These are phyloP conservation scores for Eupithecia dodoneata DNA, from an alignment of 2,888 invertebrate genomes.

Conservation along the genomic window DNA sequence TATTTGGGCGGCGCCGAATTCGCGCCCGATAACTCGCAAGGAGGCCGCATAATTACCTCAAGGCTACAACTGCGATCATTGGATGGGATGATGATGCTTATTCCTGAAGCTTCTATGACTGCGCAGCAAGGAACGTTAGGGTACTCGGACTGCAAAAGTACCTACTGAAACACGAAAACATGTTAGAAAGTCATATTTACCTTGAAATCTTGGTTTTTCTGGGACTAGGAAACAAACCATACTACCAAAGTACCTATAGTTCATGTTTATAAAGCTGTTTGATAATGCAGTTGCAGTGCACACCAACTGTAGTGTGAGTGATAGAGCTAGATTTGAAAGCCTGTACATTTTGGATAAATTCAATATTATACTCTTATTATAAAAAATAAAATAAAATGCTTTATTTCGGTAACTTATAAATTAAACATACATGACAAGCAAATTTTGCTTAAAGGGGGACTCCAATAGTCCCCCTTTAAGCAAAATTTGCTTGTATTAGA, in stretches of 20 bases:
- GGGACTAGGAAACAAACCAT: not conserved
- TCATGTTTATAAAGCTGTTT: not conserved
- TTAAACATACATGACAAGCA: too few species aligned
- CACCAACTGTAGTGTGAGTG: not conserved
- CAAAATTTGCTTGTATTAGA: too few species aligned
- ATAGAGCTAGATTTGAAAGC: not conserved
- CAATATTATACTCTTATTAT: too few species aligned
- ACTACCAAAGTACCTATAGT: not conserved
- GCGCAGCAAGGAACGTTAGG: not conserved
- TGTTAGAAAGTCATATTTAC: not conserved
- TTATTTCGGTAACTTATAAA: too few species aligned
- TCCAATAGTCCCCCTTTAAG: too few species aligned
- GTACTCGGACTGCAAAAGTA: not conserved
- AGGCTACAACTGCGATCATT: not conserved
- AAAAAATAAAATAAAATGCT: too few species aligned
- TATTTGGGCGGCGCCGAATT: constrained; percentile 33
- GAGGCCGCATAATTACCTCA: not conserved
- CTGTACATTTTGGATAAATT: not conserved
- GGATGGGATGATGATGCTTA: not conserved
- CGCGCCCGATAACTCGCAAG: not conserved
- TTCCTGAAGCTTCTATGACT: not conserved
- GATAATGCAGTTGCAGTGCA: not conserved
- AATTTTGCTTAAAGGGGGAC: too few species aligned
- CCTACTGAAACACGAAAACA: not conserved
- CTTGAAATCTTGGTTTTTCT: not conserved